phyloP scores from a whole-genome alignment of 2,113 vertebrate genomes.

The Uropsilus gracilis region DNA sequence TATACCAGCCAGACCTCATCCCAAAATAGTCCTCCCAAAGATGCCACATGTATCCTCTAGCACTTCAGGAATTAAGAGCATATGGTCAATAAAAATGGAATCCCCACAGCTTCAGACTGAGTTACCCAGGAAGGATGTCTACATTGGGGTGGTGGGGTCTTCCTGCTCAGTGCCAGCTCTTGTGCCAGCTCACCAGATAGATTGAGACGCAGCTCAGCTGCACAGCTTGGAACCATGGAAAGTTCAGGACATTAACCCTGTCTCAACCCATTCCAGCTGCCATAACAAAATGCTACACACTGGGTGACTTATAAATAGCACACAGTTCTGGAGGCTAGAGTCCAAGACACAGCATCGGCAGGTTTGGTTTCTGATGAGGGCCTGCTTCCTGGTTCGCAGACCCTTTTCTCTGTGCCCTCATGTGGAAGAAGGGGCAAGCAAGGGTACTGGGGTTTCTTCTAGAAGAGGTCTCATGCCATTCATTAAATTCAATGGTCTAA shows the following conservation, averaged over 20 bases:
- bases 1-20: slow-evolving; percentile 72
- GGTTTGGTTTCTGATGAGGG: not conserved
- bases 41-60: slow-evolving; percentile 65
- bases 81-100: slow-evolving; percentile 77
- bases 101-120: slow-evolving; percentile 56
- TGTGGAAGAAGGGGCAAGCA: not conserved
- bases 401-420: not conserved
- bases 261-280: not conserved
- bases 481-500: too few relatives aligned
- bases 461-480: not conserved
- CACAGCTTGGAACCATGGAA: not conserved
- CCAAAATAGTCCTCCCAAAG: slow-evolving; percentile 71
- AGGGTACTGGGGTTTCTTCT: not conserved
- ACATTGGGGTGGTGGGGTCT: not conserved
- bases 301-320: not conserved
- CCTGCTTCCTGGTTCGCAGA: not conserved
- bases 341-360: not conserved
- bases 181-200: not conserved
- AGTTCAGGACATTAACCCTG: not conserved
- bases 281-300: not conserved
- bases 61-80: slow-evolving; percentile 77
- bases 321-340: not conserved
- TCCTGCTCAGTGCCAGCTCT: not conserved
- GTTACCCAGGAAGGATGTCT: not conserved
- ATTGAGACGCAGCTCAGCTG: not conserved